Evolutionary conservation across 2,113 vertebrate genomes (phyloP), one percentile per base, ranked within the genome.

Genomic region (Cyphomyrus discorhynchus): DNA sequence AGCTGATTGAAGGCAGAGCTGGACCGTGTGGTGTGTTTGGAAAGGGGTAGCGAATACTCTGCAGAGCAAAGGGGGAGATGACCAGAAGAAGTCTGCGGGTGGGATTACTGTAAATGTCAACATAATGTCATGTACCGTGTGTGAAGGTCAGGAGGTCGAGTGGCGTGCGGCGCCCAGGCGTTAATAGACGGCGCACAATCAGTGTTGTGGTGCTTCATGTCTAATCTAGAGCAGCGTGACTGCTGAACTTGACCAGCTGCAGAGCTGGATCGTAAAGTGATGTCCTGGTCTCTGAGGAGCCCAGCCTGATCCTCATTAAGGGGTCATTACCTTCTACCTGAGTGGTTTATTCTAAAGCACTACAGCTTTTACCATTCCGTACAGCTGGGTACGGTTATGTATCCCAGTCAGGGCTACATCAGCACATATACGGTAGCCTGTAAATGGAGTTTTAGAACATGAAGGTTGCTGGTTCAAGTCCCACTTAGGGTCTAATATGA

Each of bases 61-160:
- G n/a, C 85, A 53, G 46, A 52, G 46, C 85, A 21, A 15, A 35
- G 50, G 19, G 77, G 13, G 49, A n/a, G 70, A 5, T 35, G 35
- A 21, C 39, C 45, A 31, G 50, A 5, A 17, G 35, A 47, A 21
- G 39, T 15, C 92, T 85, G 89, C 91, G 89, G 95, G 94, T 94
- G 93, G 93, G 93, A 95, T 96, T 95, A 93, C 92, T 93, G 88
- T 91, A 95, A 96, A 96, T 95, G 95, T 95, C 95, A 96, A 90
- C 94, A 94, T 94, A 94, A 96, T 95, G 94, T 94, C 94, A 95
- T 90, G 92, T 92, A 93, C 92, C 42, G 90, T 91, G 94, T 91
- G 93, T 93, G 93, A 95, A 95, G 95, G 95, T 95, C 94, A 94
- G 93, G 94, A 87, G 93, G 93, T 95, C 93, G 95, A 94, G 92